These are phyloP conservation scores for Acrocephalus arundinaceus DNA, from an alignment of 2,113 vertebrate genomes.

Conservation along the genomic window DNA sequence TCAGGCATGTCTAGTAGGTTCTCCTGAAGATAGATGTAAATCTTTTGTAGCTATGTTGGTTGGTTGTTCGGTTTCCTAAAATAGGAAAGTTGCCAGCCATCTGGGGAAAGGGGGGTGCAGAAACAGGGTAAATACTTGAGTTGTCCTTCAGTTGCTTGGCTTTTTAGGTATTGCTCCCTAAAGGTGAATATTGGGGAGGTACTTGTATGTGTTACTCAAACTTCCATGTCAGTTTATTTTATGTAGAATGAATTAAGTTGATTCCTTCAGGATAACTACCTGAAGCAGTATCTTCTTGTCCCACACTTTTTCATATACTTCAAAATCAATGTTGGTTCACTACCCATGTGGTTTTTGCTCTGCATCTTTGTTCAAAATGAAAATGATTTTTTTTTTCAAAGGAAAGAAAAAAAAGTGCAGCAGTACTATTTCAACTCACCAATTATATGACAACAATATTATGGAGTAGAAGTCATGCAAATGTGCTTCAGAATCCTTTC, in stretches of 20 bases:
- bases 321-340: neutral
- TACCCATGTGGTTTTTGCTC: neutral
- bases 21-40: fast-evolving
- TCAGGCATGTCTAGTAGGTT: neutral
- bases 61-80: neutral
- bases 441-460: neutral
- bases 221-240: neutral
- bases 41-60: neutral
- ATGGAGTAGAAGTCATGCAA: neutral
- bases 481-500: neutral
- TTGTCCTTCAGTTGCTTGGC: neutral
- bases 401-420: neutral
- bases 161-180: neutral
- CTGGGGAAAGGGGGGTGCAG: neutral
- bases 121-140: neutral
- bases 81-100: neutral
- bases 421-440: neutral
- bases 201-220: neutral
- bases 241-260: neutral
- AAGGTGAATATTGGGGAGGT: neutral
- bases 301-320: fast-evolving
- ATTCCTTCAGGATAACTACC: neutral
- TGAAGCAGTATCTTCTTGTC: neutral
- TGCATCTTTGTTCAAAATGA: neutral
- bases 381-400: neutral